A percentile compares a stretch with the other conserved stretches of the same genome.
Conservation (phyloP, 92 coral and sea anemone species). For the Zoanthus solanderi region DNA sequence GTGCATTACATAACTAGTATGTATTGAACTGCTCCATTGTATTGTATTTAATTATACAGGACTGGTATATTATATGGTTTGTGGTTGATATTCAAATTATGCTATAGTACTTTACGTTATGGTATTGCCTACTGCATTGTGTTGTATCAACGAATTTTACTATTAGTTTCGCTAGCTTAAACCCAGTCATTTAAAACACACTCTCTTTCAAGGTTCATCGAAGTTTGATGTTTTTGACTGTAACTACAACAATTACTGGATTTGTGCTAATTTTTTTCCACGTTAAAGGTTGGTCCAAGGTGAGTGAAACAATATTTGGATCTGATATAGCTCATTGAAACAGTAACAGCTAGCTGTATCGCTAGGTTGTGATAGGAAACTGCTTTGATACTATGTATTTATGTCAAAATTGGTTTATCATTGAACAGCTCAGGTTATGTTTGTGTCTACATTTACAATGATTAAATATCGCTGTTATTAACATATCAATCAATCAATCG, state of each 20-base stretch:
- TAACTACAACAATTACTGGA: conserved; percentile 1
- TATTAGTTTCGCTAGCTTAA: background rate
- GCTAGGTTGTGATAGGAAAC: no score
- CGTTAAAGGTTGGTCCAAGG: conserved; percentile 29
- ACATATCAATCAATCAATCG: no score
- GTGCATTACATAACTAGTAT: background rate
- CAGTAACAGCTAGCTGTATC: no score
- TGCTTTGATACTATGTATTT: no score
- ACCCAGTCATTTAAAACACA: background rate
- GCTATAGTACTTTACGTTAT: background rate
- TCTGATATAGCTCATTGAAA: background rate
- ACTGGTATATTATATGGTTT: background rate
- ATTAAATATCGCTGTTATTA: no score
- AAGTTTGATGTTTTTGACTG: conserved; percentile 28
- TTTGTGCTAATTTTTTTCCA: conserved; percentile 16
- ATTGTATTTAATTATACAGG: background rate
- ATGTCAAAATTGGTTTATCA: no score
- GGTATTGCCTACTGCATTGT: background rate
- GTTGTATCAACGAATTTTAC: background rate
- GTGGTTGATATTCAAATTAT: background rate
- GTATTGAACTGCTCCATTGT: background rate
- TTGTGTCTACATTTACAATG: background rate
- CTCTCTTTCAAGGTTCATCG: conserved; percentile 18
- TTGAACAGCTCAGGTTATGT: no score
- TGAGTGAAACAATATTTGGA: background rate